phyloP scores from a whole-genome alignment of 2,888 invertebrate genomes.

The Masnerella sp. region DNA sequence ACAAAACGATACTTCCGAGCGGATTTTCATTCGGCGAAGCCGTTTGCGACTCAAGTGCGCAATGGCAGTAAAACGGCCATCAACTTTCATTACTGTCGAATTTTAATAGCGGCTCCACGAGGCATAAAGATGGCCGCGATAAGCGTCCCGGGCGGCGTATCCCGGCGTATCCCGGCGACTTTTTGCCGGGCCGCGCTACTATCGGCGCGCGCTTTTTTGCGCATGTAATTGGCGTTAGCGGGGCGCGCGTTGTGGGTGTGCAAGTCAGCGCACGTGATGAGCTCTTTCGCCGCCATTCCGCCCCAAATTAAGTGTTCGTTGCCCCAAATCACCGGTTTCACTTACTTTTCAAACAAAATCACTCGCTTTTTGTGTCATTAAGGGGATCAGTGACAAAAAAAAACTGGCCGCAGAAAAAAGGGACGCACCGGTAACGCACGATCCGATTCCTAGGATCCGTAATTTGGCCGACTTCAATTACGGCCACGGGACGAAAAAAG shows the following conservation, averaged over 20 bases:
- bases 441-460: constrained; percentile 19
- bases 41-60: too few relatives aligned
- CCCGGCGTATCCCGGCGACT: too few relatives aligned
- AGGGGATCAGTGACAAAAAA: constrained; percentile 34
- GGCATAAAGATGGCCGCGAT: too few relatives aligned
- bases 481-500: too few relatives aligned
- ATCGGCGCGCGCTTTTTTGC: constrained; percentile 14
- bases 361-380: constrained; percentile 43
- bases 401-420: background rate
- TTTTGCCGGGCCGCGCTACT: too few relatives aligned
- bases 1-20: too few relatives aligned
- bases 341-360: constrained; percentile 45
- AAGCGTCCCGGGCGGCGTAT: too few relatives aligned
- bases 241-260: constrained; percentile 37
- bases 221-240: constrained; percentile 13
- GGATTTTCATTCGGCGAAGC: too few relatives aligned
- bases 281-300: constrained; percentile 28
- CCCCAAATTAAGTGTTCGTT: constrained; percentile 45
- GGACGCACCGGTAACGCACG: background rate
- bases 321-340: constrained; percentile 45
- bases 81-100: constrained; percentile 33
- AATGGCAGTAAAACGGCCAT: constrained; percentile 18
- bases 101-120: too few relatives aligned
- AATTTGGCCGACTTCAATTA: constrained; percentile 22
- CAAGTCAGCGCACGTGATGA: constrained; percentile 40